phyloP scores from a whole-genome alignment of 2,888 invertebrate species.

The Drosophila koepferae region DNA sequence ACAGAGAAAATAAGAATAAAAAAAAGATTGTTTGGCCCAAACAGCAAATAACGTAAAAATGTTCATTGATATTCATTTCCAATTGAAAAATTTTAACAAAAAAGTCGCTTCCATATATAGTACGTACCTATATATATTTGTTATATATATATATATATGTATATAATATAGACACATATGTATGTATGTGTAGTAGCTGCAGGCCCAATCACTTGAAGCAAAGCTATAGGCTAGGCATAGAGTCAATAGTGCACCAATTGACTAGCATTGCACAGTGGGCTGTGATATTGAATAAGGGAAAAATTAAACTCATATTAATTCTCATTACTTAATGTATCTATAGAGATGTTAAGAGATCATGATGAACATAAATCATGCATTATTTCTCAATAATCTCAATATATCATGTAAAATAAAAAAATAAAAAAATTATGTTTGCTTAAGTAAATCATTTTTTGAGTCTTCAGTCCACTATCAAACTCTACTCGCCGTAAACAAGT shows the following conservation, averaged over 20 bases:
- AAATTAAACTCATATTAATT: neutral
- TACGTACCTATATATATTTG: constrained; percentile 1
- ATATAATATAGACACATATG: constrained; percentile 3
- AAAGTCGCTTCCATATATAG: constrained; percentile 13
- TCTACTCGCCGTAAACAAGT: too few species aligned
- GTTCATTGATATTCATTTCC: constrained; percentile 57
- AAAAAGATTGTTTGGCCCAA: constrained; percentile 23
- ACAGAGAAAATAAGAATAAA: too few species aligned
- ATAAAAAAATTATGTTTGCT: too few species aligned
- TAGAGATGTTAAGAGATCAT: too few species aligned
- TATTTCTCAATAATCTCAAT: too few species aligned
- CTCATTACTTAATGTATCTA: too few species aligned
- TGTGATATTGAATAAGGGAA: neutral
- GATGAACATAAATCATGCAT: too few species aligned
- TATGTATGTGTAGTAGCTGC: constrained; percentile 9
- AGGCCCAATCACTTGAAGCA: constrained; percentile 33
- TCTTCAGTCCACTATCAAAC: too few species aligned
- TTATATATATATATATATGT: constrained; percentile 2
- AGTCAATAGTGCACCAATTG: constrained; percentile 49
- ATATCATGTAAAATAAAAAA: too few species aligned
- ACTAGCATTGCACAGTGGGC: constrained; percentile 37
- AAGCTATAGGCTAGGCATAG: constrained; percentile 23
- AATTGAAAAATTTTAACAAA: constrained; percentile 50
- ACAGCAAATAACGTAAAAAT: constrained; percentile 40
- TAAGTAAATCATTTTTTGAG: too few species aligned